Evolutionary conservation across 2,113 vertebrate genomes (phyloP).

Genomic region (Ptilonorhynchus violaceus): DNA sequence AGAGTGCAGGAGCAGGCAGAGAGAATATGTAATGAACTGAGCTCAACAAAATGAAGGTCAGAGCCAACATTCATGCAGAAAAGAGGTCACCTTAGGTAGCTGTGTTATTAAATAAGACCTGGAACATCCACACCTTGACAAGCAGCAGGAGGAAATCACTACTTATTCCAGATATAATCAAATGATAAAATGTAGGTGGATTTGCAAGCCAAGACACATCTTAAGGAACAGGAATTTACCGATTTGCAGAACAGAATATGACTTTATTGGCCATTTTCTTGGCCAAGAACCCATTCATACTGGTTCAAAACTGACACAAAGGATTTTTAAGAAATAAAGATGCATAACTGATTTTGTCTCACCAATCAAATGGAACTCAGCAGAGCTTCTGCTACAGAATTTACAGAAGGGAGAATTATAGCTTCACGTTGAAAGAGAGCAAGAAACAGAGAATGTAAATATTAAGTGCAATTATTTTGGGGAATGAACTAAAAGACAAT

Average conservation of each 20-base stretch:
- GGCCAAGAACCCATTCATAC: not conserved
- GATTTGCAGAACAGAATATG: not conserved
- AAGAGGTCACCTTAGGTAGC: constrained; percentile 4
- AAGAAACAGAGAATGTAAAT: not conserved
- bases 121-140: constrained; percentile 5
- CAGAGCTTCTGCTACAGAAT: not conserved
- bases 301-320: not conserved
- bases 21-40: constrained; percentile 40
- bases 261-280: not conserved
- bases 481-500: not conserved
- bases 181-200: not conserved
- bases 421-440: not conserved
- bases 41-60: constrained; percentile 34
- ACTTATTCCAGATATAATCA: not conserved
- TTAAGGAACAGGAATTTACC: not conserved
- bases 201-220: not conserved
- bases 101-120: constrained; percentile 8
- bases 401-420: not conserved
- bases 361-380: not conserved
- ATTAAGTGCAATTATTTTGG: not conserved
- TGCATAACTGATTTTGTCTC: not conserved
- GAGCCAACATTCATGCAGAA: constrained; percentile 22
- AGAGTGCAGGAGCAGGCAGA: not conserved
- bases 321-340: not conserved
- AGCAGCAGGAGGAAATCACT: not conserved